A percentile compares a stretch with the other conserved stretches of the same genome.
These are phyloP conservation scores for Bhutanitis thaidina DNA, from an alignment of 2,888 invertebrate species.

Conservation along the genomic window DNA sequence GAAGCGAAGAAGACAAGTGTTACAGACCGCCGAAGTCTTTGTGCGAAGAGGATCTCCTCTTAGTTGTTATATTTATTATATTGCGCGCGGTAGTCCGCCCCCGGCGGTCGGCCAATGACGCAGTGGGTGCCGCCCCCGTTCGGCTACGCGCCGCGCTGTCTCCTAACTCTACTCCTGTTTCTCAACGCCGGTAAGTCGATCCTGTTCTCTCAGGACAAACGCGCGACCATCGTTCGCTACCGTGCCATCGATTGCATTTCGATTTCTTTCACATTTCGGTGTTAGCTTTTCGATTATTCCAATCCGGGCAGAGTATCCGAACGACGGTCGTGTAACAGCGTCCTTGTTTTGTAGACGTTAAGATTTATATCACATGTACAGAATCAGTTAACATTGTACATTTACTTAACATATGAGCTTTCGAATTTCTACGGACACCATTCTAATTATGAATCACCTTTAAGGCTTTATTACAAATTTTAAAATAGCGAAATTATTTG, in stretches of 20 bases:
- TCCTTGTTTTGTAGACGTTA: background rate
- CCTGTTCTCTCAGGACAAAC: conserved; percentile 27
- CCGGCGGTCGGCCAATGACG: conserved; percentile 67
- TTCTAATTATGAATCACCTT: too few species aligned
- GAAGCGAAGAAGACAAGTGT: conserved; percentile 9
- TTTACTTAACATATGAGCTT: too few species aligned
- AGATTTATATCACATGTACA: background rate
- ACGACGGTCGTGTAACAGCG: background rate
- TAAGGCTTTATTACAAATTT: too few species aligned
- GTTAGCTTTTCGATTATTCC: background rate
- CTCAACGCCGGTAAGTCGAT: conserved; percentile 60
- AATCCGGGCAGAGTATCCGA: conserved; percentile 5
- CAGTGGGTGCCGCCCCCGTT: conserved; percentile 62
- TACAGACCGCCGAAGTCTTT: conserved; percentile 13
- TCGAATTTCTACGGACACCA: too few species aligned
- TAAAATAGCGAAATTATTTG: too few species aligned
- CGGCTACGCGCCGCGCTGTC: conserved; percentile 44
- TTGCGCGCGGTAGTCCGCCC: conserved; percentile 46
- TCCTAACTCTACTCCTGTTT: conserved; percentile 48
- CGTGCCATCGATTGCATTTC: background rate
- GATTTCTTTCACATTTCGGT: background rate
- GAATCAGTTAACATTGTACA: background rate
- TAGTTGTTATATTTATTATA: conserved; percentile 55
- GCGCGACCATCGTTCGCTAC: conserved; percentile 8
- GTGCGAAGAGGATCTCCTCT: conserved; percentile 41